Base-by-base conservation (phyloP, 2,113 vertebrate genomes). In the Microtus ochrogaster region DNA sequence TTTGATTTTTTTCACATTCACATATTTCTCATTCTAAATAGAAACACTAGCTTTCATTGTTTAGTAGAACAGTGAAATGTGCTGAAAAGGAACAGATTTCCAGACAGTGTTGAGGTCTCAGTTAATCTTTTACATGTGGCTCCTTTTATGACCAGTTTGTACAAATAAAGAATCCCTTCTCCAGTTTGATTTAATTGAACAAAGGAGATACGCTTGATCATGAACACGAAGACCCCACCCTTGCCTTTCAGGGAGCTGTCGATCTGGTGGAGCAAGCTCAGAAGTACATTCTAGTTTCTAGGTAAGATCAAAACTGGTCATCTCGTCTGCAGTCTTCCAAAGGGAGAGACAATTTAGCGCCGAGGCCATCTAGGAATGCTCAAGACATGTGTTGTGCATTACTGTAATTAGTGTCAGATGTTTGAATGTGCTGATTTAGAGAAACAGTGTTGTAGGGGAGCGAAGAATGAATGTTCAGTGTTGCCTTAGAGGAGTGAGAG, bases 11-110 rank as follows among this genome's bases (percentile, higher is more conserved):
- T 93, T 94, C 68, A 92, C n/a, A 39, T 86, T 82, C n/a, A 39
- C 47, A 1, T 84, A 94, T 89, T 58, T 11, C 19, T 3, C 52
- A 12, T 39, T 86, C 70, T 72, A 63, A 44, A 66, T 58, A 70
- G 90, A 82, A 85, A 61, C 87, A 49, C 76, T 88, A 16, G 14
- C 12, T 91, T 91, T 30, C 39, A 91, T 79, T 94, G 89, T 95
- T 96, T 94, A 87, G 65, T 77, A 79, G 63, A 96, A 96, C 47
- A 96, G 72, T 95, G 76, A 90, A 86, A 93, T 96, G 55, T 90
- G 87, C 81, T 96, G 94, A 94, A 93, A 93, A 30, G 92, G 72
- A 94, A 82, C 88, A 96, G 92, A 97, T 93, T 96, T 97, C 94
- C 79, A 96, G 94, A 96, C 92, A 94, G 79, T 84, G 79, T 36